Evolutionary conservation across 2,113 vertebrate genomes (phyloP).

Genomic region (Thunnus thynnus): DNA sequence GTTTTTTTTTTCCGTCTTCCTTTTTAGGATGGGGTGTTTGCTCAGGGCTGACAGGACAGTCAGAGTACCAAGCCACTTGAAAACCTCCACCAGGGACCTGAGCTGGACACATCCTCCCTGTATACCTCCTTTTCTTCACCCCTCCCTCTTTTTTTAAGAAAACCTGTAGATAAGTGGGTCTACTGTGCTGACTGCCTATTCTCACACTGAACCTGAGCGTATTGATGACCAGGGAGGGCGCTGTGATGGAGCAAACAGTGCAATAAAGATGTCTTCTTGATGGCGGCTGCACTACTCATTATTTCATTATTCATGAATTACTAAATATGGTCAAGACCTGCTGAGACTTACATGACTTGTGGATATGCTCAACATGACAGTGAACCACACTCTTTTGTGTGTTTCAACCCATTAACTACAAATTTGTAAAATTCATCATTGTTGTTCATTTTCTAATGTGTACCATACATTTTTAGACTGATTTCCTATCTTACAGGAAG

Average conservation of each 20-base stretch:
- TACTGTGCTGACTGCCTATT: not conserved
- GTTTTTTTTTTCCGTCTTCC: slow-evolving; percentile 56
- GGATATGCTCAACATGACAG: not conserved
- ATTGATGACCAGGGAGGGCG: not conserved
- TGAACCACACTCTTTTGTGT: not conserved
- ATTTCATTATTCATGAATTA: not conserved
- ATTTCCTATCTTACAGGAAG: not conserved
- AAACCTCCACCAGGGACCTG: slow-evolving; percentile 75
- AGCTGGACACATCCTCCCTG: slow-evolving; percentile 66
- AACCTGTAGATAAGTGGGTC: slow-evolving; percentile 34
- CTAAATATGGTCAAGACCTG: not conserved
- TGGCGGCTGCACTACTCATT: not conserved
- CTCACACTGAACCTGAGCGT: not conserved
- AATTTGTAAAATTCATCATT: too few species aligned
- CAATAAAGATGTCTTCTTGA: not conserved
- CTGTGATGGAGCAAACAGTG: slow-evolving; percentile 4
- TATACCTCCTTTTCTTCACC: slow-evolving; percentile 25
- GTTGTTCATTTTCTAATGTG: too few species aligned
- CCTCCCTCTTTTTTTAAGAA: not conserved
- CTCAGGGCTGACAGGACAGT: slow-evolving; percentile 80
- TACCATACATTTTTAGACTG: not conserved
- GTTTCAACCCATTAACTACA: not conserved
- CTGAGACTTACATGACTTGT: not conserved
- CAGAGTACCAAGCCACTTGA: slow-evolving; percentile 72
- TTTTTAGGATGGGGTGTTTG: slow-evolving; percentile 77